phyloP scores from a whole-genome alignment of 2,113 vertebrate genomes.

The Tympanuchus pallidicinctus region DNA sequence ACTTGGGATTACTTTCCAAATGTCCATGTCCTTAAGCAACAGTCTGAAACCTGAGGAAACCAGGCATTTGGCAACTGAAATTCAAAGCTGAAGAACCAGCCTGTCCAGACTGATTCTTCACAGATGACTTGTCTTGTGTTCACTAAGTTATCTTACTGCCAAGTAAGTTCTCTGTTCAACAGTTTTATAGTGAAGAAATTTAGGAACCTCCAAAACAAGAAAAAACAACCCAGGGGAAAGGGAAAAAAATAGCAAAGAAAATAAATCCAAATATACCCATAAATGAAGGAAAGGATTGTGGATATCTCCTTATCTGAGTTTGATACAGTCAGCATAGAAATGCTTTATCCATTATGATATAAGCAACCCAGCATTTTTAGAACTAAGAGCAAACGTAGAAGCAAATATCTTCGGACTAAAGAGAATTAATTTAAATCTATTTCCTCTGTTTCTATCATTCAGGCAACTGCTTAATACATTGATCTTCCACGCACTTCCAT shows the following conservation, averaged over 20 bases:
- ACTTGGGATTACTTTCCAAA: not conserved
- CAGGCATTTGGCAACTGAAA: not conserved
- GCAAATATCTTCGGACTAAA: not conserved
- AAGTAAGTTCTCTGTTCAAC: not conserved
- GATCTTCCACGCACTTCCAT: constrained; percentile 60
- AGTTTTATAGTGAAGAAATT: not conserved
- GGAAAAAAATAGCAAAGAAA: not conserved
- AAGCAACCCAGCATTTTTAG: not conserved
- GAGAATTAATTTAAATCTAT: constrained; percentile 19
- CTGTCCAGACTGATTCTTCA: not conserved
- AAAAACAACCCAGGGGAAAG: not conserved
- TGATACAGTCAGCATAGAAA: not conserved
- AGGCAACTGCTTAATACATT: constrained; percentile 24
- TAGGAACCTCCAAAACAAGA: not conserved
- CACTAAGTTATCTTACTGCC: not conserved
- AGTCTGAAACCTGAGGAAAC: not conserved
- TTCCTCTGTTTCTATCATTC: constrained; percentile 31
- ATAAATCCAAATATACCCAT: not conserved
- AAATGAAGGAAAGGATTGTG: not conserved
- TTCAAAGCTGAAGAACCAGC: constrained; percentile 6
- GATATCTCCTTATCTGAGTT: not conserved
- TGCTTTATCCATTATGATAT: not conserved
- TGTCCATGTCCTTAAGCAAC: not conserved
- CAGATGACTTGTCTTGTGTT: not conserved
- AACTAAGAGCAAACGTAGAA: not conserved